Conservation (phyloP, 64 coral and sea anemone genomes). For the Actinia tenebrosa region DNA sequence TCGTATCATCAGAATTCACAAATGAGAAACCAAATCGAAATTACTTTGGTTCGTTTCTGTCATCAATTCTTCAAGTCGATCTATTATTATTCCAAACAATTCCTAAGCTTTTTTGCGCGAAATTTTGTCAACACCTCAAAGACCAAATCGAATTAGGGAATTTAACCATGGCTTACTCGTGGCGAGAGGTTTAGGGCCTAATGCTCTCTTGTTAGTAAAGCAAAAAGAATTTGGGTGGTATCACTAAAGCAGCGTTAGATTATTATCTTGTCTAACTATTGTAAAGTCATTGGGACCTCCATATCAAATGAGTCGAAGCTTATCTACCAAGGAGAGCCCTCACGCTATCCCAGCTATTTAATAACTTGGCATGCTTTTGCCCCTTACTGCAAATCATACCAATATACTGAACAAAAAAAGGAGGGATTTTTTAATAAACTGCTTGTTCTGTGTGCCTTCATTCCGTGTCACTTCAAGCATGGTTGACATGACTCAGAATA, state of each 20-base stretch:
- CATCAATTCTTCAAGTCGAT: background rate
- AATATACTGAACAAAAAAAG: background rate
- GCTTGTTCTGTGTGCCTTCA: background rate
- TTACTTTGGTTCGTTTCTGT: conserved; percentile 19
- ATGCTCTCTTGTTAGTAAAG: conserved; percentile 7
- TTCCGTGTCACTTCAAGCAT: background rate
- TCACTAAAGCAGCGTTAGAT: background rate
- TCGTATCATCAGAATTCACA: conserved; percentile 15
- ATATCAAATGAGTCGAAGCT: conserved; percentile 9
- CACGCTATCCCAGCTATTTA: conserved; percentile 13
- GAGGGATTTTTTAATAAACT: background rate
- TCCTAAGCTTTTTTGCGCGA: background rate
- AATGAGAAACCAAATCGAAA: conserved; percentile 11
- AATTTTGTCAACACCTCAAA: conserved; percentile 13
- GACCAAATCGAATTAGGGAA: conserved; percentile 4
- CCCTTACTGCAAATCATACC: background rate
- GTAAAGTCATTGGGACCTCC: conserved; percentile 14
- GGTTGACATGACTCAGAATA: background rate
- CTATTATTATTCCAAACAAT: conserved; percentile 27
- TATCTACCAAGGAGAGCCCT: background rate
- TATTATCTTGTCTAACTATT: conserved; percentile 14
- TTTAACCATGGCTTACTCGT: background rate
- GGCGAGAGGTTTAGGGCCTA: background rate
- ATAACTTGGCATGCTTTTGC: background rate
- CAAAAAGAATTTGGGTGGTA: conserved; percentile 22